Conservation (phyloP, 1,140 invertebrate species). For the Agrypnia vestita region DNA sequence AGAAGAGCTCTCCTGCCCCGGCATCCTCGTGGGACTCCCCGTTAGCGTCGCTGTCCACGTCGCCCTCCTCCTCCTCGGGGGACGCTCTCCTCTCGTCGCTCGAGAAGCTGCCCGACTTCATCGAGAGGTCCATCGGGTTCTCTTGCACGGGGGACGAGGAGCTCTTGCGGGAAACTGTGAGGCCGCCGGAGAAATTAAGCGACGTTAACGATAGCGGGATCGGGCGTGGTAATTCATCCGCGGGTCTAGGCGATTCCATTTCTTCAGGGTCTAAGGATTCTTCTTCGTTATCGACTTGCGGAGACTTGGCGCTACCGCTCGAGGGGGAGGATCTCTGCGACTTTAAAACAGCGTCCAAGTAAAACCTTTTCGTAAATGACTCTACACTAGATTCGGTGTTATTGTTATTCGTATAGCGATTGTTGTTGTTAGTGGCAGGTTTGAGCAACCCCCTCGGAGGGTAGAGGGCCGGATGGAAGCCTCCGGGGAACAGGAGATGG, state of each 20-base stretch:
- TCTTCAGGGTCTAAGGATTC: constrained; percentile 66
- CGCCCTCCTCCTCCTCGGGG: constrained; percentile 65
- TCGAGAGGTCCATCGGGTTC: constrained; percentile 86
- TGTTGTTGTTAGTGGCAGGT: constrained; percentile 76
- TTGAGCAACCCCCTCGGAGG: constrained; percentile 75
- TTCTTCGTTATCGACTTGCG: constrained; percentile 64
- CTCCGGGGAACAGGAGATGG: constrained; percentile 77
- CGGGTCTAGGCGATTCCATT: constrained; percentile 68
- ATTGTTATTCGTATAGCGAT: constrained; percentile 73
- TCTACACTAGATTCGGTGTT: constrained; percentile 70
- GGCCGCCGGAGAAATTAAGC: constrained; percentile 49
- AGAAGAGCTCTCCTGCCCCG: constrained; percentile 67
- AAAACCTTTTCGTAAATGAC: constrained; percentile 79
- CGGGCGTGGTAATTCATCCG: constrained; percentile 63
- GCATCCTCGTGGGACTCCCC: constrained; percentile 74
- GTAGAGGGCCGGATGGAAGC: constrained; percentile 78
- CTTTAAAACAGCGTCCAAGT: constrained; percentile 81
- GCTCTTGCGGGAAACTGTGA: constrained; percentile 63
- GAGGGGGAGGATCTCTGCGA: constrained; percentile 73
- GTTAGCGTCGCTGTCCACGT: constrained; percentile 72
- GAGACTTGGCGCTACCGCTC: constrained; percentile 58
- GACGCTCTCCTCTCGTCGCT: constrained; percentile 69
- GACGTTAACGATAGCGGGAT: constrained; percentile 56
- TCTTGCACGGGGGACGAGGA: constrained; percentile 75
- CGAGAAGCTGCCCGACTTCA: constrained; percentile 76